Evolutionary conservation across 2,113 vertebrate species (phyloP).

Genomic region (Ivindomyrus marchei): DNA sequence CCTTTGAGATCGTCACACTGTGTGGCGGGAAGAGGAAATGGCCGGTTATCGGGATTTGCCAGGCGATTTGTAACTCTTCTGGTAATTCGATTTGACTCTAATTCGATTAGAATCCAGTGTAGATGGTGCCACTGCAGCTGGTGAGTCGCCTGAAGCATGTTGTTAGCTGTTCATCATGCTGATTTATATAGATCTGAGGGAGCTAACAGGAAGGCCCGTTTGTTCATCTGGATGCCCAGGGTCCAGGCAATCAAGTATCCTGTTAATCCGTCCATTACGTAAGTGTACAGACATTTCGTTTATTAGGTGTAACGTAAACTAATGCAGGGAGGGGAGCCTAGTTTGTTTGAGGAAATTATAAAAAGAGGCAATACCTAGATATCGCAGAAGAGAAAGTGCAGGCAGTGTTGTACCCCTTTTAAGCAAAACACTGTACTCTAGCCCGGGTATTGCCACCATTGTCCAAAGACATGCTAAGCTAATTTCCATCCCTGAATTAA

Average conservation of each 20-base stretch:
- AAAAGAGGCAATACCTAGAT: background rate
- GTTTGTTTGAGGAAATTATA: background rate
- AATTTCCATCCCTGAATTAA: background rate
- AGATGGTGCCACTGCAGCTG: background rate
- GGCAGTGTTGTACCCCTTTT: background rate
- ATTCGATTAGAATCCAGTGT: constrained; percentile 16
- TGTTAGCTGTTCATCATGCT: background rate
- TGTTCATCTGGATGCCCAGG: background rate
- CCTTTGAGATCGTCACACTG: background rate
- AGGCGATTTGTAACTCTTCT: background rate
- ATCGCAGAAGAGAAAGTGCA: background rate
- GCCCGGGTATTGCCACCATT: background rate
- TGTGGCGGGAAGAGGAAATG: background rate
- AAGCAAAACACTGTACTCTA: background rate
- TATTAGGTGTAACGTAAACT: background rate
- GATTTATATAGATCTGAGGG: constrained; percentile 3
- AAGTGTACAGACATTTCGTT: constrained; percentile 1
- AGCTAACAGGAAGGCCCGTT: background rate
- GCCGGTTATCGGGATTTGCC: background rate
- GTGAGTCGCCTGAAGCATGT: background rate
- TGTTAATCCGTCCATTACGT: background rate
- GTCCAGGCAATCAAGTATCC: background rate
- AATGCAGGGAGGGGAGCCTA: background rate
- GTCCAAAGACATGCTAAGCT: background rate
- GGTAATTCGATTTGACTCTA: constrained; percentile 11